phyloP scores from a whole-genome alignment of 2,888 invertebrate genomes.

The Bombylius major region DNA sequence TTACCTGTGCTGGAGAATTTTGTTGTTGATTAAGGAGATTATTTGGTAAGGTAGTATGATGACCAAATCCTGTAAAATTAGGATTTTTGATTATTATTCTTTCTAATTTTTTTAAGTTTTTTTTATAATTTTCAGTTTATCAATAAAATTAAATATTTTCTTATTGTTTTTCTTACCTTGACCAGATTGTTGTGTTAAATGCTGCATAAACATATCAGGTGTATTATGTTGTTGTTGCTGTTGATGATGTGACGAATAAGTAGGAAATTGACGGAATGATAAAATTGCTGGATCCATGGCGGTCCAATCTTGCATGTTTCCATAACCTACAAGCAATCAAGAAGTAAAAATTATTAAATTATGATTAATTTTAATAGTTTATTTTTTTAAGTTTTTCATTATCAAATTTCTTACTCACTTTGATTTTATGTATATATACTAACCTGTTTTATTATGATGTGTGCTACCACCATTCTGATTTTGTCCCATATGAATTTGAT shows the following conservation, averaged over 20 bases:
- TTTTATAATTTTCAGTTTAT: not conserved
- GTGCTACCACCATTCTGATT: slow-evolving; percentile 19
- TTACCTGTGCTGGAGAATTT: slow-evolving; percentile 30
- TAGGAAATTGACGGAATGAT: slow-evolving; percentile 36
- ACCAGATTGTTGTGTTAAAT: slow-evolving; percentile 28
- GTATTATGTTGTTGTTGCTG: slow-evolving; percentile 25
- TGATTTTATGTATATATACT: slow-evolving; percentile 12
- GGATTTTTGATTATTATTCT: not conserved
- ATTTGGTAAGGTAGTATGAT: slow-evolving; percentile 28
- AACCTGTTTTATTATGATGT: slow-evolving; percentile 21
- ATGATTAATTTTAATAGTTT: not conserved
- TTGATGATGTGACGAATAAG: slow-evolving; percentile 31
- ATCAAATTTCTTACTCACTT: not conserved
- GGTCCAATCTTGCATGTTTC: slow-evolving; percentile 69
- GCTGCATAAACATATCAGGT: slow-evolving; percentile 31
- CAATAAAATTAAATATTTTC: no score
- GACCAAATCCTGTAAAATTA: slow-evolving; percentile 24
- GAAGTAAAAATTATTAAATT: not conserved
- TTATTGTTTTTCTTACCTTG: slow-evolving; percentile 20
- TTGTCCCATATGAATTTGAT: slow-evolving; percentile 22
- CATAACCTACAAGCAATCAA: slow-evolving; percentile 32
- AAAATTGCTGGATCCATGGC: slow-evolving; percentile 83
- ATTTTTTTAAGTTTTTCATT: not conserved
- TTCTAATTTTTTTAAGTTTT: not conserved
- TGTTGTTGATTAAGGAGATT: slow-evolving; percentile 29